phyloP scores from a whole-genome alignment of 2,888 invertebrate species.

The Stramonita haemastoma region DNA sequence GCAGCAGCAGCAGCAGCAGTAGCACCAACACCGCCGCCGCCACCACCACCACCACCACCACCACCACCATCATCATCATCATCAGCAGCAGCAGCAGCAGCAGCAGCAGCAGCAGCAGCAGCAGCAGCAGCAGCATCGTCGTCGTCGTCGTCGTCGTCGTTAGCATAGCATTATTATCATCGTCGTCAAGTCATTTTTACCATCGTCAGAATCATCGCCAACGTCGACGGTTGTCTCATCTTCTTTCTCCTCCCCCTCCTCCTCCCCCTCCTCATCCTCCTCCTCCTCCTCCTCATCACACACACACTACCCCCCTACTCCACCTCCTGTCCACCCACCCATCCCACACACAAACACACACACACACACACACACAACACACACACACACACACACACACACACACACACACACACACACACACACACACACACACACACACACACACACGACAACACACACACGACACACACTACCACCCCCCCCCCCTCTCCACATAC shows the following conservation, averaged over 20 bases:
- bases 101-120: no score
- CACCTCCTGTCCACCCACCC: not conserved
- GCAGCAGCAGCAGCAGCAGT: no score
- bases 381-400: not conserved
- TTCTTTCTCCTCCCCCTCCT: not conserved
- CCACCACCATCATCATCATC: no score
- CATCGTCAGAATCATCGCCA: not conserved
- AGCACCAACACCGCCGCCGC: no score
- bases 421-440: not conserved
- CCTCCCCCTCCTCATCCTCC: not conserved
- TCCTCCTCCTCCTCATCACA: not conserved
- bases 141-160: no score
- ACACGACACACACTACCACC: not conserved
- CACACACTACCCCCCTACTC: not conserved
- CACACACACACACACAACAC: not conserved
- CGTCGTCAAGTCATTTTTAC: not conserved
- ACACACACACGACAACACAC: no score
- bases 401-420: not conserved
- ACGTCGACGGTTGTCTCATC: not conserved
- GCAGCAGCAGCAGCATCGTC: no score
- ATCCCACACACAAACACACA: not conserved
- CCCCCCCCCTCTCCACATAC: no score
- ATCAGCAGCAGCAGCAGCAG: no score
- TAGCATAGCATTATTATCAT: not conserved
- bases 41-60: no score